Evolutionary conservation across 64 coral and sea anemone genomes (phyloP).

Genomic region (Acropora yongei): DNA sequence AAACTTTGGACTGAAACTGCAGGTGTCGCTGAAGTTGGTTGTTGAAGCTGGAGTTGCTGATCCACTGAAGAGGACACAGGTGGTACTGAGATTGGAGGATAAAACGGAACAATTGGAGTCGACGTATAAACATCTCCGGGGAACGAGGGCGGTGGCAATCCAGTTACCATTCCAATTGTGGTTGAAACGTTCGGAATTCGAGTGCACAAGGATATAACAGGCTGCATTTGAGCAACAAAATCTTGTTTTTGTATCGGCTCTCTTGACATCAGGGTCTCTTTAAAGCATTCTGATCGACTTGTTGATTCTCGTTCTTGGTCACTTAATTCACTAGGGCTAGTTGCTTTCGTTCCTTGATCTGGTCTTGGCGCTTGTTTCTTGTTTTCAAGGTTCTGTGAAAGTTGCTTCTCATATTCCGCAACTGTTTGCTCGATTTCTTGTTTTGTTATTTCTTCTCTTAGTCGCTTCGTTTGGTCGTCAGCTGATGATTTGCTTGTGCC

Average conservation of each 20-base stretch:
- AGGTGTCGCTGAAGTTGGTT: not conserved
- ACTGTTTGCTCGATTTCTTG: constrained; percentile 15
- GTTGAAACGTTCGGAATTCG: too few species aligned
- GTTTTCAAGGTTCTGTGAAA: not conserved
- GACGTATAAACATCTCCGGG: not conserved
- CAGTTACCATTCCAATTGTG: too few species aligned
- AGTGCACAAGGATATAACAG: too few species aligned
- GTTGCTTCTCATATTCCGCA: constrained; percentile 9
- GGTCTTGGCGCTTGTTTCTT: not conserved
- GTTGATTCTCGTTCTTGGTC: too few species aligned
- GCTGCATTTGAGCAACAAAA: too few species aligned
- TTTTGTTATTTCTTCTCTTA: constrained; percentile 5
- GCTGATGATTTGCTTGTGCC: not conserved
- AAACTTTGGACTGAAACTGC: not conserved
- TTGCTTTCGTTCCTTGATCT: constrained; percentile 7
- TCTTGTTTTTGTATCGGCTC: too few species aligned
- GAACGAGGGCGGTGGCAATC: too few species aligned
- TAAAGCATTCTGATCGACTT: too few species aligned
- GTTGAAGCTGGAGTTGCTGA: not conserved
- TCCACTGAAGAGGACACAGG: not conserved
- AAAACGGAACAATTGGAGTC: not conserved
- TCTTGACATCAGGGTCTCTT: too few species aligned
- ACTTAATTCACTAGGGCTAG: not conserved
- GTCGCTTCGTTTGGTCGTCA: not conserved
- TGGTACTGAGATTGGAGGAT: too few species aligned